phyloP scores from a whole-genome alignment of 2,797 vertebrate species.

The Alosa sapidissima region DNA sequence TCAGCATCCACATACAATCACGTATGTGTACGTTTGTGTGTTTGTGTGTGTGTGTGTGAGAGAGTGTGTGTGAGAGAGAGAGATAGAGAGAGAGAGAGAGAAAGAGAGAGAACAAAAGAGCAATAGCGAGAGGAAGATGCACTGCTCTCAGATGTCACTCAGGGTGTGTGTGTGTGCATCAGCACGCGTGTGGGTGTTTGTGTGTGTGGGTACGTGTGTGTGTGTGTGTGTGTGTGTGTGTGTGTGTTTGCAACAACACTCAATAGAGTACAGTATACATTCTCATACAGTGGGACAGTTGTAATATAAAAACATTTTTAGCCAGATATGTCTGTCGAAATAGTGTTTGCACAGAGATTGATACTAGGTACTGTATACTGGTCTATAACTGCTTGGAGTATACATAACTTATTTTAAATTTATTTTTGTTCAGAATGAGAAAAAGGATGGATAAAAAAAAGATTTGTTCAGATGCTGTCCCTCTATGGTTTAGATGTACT shows the following conservation, averaged over 20 bases:
- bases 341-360: not conserved
- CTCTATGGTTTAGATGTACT: not conserved
- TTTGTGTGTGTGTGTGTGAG: slow-evolving; percentile 3
- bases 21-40: slow-evolving; percentile 39
- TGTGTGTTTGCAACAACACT: no score
- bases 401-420: not conserved
- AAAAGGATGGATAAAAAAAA: no score
- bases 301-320: not conserved
- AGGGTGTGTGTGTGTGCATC: slow-evolving; percentile 18
- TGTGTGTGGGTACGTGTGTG: not conserved
- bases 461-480: not conserved
- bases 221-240: not conserved
- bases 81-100: not conserved
- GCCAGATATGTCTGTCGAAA: not conserved
- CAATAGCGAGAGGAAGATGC: not conserved
- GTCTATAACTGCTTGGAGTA: not conserved
- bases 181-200: not conserved
- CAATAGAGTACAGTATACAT: not conserved
- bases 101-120: slow-evolving; percentile 47
- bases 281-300: not conserved
- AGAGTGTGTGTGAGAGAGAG: slow-evolving; percentile 34
- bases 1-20: no score
- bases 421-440: not conserved
- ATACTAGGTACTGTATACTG: not conserved
- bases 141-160: not conserved